phyloP scores from a whole-genome alignment of 2,797 vertebrate species.

The Mallotus villosus region DNA sequence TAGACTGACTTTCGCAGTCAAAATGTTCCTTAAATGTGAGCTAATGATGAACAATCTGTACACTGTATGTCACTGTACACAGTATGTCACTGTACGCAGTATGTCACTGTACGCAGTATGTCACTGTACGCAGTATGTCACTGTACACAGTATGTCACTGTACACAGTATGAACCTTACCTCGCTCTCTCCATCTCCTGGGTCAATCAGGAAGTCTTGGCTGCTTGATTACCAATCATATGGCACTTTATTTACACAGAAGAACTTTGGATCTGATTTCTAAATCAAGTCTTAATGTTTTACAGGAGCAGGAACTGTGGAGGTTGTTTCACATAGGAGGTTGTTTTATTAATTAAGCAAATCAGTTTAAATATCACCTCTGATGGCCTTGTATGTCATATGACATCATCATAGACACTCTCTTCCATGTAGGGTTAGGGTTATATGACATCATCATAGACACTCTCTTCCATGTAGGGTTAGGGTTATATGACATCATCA shows the following conservation, averaged over 20 bases:
- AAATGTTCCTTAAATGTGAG: constrained; percentile 31
- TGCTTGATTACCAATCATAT: constrained; percentile 50
- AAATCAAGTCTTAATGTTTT: too few relatives aligned
- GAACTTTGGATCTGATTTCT: background rate
- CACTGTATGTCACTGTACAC: constrained; percentile 48
- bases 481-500: too few relatives aligned
- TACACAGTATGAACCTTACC: too few relatives aligned
- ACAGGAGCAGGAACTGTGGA: too few relatives aligned
- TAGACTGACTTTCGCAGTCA: background rate
- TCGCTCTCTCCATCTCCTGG: constrained; percentile 26
- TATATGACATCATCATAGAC: background rate
- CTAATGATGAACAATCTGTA: constrained; percentile 47
- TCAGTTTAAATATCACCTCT: background rate
- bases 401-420: background rate
- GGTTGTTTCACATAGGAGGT: too few relatives aligned
- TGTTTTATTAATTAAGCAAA: too few relatives aligned
- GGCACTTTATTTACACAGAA: constrained; percentile 47
- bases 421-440: constrained; percentile 25
- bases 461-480: constrained; percentile 25
- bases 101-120: constrained; percentile 49
- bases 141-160: constrained; percentile 48
- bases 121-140: constrained; percentile 48
- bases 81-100: constrained; percentile 50
- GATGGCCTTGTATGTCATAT: background rate
- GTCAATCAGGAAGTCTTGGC: constrained; percentile 49